Evolutionary conservation across 2,888 invertebrate species (phyloP), one percentile per base, ranked within the genome.

Genomic region (Campoletis raptor): DNA sequence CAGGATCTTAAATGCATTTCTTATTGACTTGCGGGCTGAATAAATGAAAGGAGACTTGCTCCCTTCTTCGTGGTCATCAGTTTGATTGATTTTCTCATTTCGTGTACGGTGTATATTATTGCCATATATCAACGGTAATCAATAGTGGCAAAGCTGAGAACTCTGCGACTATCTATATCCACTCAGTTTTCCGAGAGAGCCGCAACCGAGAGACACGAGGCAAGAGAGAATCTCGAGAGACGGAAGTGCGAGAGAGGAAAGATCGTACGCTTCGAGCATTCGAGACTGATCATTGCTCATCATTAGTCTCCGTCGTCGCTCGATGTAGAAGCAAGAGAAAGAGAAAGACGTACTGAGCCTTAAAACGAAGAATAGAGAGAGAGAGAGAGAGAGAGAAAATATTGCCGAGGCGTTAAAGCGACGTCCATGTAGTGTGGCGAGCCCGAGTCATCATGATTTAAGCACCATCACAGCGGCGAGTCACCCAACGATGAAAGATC

Each of bases 81-180:
- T 80, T 72, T 88, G 89, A 89, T 89, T 85, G 83, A 88, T 89
- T 87, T 79, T 82, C 85, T 88, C 86, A 87, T 88, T 88, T 85
- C 78, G 74, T 81, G 70, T 86, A 82, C 83, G 70, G 77, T 81
- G 77, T 81, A 85, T 79, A 86, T 79, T 86, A 86, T 88, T 87
- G 87, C 84, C 84, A 89, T 89, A 87, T 73, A 89, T 89, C 89
- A 89, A 83, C 83, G 69, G 83, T 88, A 88, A 88, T 88, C 89
- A 89, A 89, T 89, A 86, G 87, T 87, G 83, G 88, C 84, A 81
- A 89, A 89, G 81, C 85, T 86, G 84, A 88, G 87, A 88, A 88
- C 85, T 45, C 85, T 45, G 85, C 80, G 87, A 80, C 37, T 48
- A 74, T 69, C 5, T 57, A 73, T 83, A 83, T 77, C 83, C 69